Evolutionary conservation across 2,113 vertebrate species (phyloP).

Genomic region (Chlorodrepanis virens): DNA sequence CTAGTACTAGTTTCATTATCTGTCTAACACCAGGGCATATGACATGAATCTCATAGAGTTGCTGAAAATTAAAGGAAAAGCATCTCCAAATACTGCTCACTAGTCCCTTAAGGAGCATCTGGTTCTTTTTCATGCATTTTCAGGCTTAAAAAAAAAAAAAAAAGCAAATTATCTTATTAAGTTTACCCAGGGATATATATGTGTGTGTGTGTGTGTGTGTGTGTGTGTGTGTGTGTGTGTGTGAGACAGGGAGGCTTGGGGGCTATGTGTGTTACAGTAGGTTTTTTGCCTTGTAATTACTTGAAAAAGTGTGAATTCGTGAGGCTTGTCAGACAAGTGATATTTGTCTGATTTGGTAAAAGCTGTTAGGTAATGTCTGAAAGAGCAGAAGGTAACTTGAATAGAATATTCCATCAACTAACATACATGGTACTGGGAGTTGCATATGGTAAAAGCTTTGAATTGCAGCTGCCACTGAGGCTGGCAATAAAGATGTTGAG

Average conservation of each 20-base stretch:
- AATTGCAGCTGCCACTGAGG: neutral
- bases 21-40: neutral
- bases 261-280: neutral
- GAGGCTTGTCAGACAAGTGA: neutral
- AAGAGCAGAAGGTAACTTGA: neutral
- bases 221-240: neutral
- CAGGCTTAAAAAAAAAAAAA: neutral
- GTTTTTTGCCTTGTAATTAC: neutral
- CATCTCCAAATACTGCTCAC: neutral
- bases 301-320: neutral
- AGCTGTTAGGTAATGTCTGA: neutral
- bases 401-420: neutral
- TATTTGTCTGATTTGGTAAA: neutral
- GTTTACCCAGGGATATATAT: neutral
- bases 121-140: neutral
- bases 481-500: neutral
- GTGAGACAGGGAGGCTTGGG: neutral
- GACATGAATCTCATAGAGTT: neutral
- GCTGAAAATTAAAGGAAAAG: neutral
- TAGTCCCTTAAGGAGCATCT: neutral
- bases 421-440: neutral
- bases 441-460: neutral
- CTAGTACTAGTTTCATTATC: neutral
- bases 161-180: neutral
- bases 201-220: no score